phyloP scores from a whole-genome alignment of 2,888 invertebrate species.

The Eupithecia subfuscata region DNA sequence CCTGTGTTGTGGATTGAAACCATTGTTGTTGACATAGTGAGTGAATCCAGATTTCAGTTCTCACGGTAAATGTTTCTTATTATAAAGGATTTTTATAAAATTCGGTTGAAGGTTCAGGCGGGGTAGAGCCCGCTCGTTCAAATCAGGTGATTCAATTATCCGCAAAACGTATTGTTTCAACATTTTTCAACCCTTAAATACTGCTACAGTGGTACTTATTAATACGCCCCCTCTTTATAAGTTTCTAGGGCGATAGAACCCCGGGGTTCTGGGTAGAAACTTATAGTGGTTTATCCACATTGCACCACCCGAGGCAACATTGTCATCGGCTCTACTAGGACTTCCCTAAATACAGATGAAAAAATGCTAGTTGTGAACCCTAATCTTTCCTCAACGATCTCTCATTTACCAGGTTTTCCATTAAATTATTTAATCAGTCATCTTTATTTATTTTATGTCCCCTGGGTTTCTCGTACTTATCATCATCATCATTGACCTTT shows the following conservation, averaged over 20 bases:
- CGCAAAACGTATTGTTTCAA: neutral
- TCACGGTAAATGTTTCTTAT: neutral
- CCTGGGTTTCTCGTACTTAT: neutral
- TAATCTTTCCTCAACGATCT: neutral
- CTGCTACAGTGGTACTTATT: neutral
- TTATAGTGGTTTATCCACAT: neutral
- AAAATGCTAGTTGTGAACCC: neutral
- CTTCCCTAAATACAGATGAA: neutral
- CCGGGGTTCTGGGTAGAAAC: too few species aligned
- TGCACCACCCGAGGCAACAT: neutral
- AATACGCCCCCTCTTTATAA: neutral
- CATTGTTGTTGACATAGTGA: neutral
- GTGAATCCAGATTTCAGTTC: neutral
- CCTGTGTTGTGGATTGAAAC: neutral
- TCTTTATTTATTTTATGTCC: neutral
- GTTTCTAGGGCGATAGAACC: neutral
- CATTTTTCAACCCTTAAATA: neutral
- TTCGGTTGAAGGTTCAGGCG: neutral
- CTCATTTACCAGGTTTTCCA: neutral
- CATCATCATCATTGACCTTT: neutral
- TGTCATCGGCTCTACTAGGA: neutral
- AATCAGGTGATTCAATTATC: neutral
- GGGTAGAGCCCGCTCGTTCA: neutral
- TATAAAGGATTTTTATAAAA: neutral
- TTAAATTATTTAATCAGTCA: neutral